These are phyloP conservation scores for Latrodectus hesperus DNA, from an alignment of 2,888 invertebrate genomes.

Conservation along the genomic window DNA sequence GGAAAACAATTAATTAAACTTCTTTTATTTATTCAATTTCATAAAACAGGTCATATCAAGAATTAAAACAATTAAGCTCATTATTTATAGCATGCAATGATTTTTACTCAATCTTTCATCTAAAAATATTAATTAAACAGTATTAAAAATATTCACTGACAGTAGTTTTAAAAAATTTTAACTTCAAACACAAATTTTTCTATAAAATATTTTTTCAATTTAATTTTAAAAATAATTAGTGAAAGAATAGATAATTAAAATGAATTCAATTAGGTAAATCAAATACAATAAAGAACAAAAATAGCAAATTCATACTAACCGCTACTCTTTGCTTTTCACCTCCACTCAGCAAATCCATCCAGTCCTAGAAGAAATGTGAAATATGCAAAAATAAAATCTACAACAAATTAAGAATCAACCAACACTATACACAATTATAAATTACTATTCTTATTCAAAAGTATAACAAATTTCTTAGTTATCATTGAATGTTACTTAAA, in stretches of 20 bases:
- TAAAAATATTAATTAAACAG: not conserved
- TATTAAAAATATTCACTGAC: not conserved
- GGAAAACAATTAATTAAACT: no score
- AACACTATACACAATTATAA: no score
- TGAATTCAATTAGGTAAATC: not conserved
- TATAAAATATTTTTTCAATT: no score
- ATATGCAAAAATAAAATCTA: no score
- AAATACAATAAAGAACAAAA: not conserved
- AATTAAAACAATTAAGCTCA: not conserved
- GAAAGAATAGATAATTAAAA: not conserved
- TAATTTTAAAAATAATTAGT: not conserved
- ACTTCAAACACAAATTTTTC: no score
- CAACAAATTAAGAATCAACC: no score
- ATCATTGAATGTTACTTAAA: no score
- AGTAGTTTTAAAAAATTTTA: not conserved
- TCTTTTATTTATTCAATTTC: no score
- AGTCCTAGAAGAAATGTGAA: conserved; percentile 80
- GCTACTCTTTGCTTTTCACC: conserved; percentile 99
- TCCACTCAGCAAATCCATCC: conserved; percentile 98
- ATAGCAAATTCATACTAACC: conserved; percentile 76
- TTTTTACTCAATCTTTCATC: not conserved
- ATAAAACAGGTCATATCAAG: no score
- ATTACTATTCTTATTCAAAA: no score
- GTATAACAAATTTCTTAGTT: no score
- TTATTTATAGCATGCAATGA: not conserved